Evolutionary conservation across 2,888 invertebrate species (phyloP), one percentile per base, ranked within the genome.

Genomic region (Sinodicranocentrus sp.): DNA sequence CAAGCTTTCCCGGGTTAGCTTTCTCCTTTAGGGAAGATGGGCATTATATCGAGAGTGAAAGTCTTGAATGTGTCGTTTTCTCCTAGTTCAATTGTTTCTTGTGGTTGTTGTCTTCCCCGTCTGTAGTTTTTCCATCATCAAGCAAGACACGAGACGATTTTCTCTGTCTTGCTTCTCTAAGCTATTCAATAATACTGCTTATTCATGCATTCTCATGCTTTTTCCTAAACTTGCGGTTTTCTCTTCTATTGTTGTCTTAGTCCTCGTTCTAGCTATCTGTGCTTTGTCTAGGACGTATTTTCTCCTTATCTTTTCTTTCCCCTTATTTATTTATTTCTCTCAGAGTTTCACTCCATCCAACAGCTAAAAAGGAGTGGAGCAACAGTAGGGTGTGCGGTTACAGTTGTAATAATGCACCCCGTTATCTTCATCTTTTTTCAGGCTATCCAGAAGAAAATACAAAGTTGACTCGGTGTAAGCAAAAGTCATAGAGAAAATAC

Each of bases 41-140:
- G 52, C 28, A 5, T 39, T 67, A 57, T 28, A 54, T 67, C 48
- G 26, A 39, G 44, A 44, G 57, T 57, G 78, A 48, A 77, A 59
- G 54, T 70, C 59, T 78, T 25, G 67, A 68, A 43, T 59, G 77
- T 68, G 70, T 70, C 52, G 78, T 70, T 65, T 79, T 72, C 79
- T 79, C 54, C 54, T 79, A 48, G 54, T 72, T 79, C 79, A 79
- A 78, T 79, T 79, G 79, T 79, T 79, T 79, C 79, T 70, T 79
- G 71, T 39, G 71, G 79, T 43, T 19, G 43, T 44, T 44, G 43
- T 19, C 44, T 26, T 44, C 44, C n/a, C 21, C 33, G 63, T 63
- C 63, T 63, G 19, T 19, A 33, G n/a, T 33, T 63, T 63, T 33
- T 57, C 70, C 59, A 59, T 70, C 48, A 43, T 52, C 54, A 76